Evolutionary conservation across 2,113 vertebrate genomes (phyloP).

Genomic region (Grammomys surdaster): DNA sequence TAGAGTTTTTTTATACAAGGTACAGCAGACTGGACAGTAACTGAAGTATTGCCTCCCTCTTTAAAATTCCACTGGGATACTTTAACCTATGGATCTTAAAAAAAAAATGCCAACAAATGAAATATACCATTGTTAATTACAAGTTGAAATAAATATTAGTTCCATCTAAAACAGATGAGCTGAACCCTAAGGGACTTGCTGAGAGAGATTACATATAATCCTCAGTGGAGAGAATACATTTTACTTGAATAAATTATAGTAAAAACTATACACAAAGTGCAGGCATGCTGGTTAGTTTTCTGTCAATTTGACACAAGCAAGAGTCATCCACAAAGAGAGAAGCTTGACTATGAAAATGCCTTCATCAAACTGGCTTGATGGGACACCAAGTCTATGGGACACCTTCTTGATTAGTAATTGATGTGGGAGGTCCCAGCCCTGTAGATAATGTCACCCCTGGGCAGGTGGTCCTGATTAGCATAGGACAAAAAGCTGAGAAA

Average conservation of each 20-base stretch:
- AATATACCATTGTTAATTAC: slow-evolving; percentile 22
- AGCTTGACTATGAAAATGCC: neutral
- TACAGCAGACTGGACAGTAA: neutral
- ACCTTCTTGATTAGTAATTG: neutral
- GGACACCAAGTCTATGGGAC: neutral
- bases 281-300: neutral
- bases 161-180: neutral
- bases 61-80: neutral
- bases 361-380: neutral
- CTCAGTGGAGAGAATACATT: neutral
- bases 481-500: neutral
- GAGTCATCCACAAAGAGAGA: neutral
- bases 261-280: neutral
- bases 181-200: neutral
- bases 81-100: neutral
- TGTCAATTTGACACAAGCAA: neutral
- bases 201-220: neutral
- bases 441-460: neutral
- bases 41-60: neutral
- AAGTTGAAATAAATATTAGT: neutral
- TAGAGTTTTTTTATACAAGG: neutral
- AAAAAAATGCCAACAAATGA: neutral
- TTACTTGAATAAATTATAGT: neutral
- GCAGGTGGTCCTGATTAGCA: neutral
- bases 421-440: neutral